These are phyloP conservation scores for Baronia brevicornis DNA, from an alignment of 2,888 invertebrate genomes.

Conservation along the genomic window DNA sequence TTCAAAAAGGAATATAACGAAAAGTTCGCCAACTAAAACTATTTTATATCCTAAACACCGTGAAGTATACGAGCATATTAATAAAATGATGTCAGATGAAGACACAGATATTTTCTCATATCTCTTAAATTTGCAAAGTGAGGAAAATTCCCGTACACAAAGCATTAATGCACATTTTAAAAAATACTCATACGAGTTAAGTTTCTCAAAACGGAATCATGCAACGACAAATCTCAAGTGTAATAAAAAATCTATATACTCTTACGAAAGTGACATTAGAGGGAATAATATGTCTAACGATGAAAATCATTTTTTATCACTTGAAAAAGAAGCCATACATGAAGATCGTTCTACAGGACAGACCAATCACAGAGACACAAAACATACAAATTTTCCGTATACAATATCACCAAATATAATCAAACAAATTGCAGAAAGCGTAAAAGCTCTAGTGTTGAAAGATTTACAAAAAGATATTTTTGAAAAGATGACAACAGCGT, in stretches of 20 bases:
- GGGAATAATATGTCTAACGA: too few relatives aligned
- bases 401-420: conserved; percentile 23
- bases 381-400: too few relatives aligned
- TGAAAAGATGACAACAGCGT: conserved; percentile 14
- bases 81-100: conserved; percentile 8
- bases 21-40: too few relatives aligned
- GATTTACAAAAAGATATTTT: conserved; percentile 35
- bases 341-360: too few relatives aligned
- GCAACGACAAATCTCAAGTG: conserved; percentile 3
- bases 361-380: too few relatives aligned
- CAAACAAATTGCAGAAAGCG: conserved; percentile 43
- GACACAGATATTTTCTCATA: conserved; percentile 13
- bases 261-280: too few relatives aligned
- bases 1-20: too few relatives aligned
- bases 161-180: conserved; percentile 12
- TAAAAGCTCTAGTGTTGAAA: conserved; percentile 43
- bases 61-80: too few relatives aligned
- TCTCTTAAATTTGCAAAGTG: conserved; percentile 4
- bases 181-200: conserved; percentile 13
- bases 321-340: too few relatives aligned
- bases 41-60: too few relatives aligned
- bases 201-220: conserved; percentile 12
- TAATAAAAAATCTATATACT: conserved; percentile 3
- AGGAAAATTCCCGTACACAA: conserved; percentile 9
- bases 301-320: too few relatives aligned